Base-by-base conservation (phyloP, 2,888 invertebrate genomes). In the Syrphus vitripennis region DNA sequence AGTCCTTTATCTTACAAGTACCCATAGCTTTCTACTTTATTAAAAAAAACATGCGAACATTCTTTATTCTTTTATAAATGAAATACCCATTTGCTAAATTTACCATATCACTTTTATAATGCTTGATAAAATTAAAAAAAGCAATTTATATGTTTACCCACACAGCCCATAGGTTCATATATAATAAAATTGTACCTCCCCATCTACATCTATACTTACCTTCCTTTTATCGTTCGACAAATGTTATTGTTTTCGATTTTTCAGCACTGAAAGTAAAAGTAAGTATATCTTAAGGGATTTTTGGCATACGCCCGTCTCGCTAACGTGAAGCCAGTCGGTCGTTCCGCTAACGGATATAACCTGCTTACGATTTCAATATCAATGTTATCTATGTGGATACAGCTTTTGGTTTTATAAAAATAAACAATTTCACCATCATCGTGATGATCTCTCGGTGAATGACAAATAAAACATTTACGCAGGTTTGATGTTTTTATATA, bases 401-500 rank as follows among this genome's bases (percentile, higher is more conserved):
- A 86, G 86, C 70, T 55, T 55, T 40, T 37, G 70, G 42, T 70
- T 71, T 65, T 45, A 74, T 70, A 81, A 75, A 83, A 80, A 76
- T 72, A 84, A 86, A 86, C 81, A 86, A 82, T 86, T 86, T 86
- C 77, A 40, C 74, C 69, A 59, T 78, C 67, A 37, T 14, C 70
- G 50, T 78, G 86, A 86, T 86, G 86, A 86, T 86, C 82, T 78
- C 70, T 19, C 74, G n/a, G n/a, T n/a, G 63, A 86, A 86, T 86
- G 86, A 82, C 86, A 86, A 86, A 86, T 86, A 86, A 86, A 86
- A 86, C 81, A 86, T 86, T 86, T 77, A 82, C 77, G 86, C 74
- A 57, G 72, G 72, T 81, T 86, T 86, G 86, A 86, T 86, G 86
- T 86, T 81, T 82, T 74, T 78, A 81, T 77, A 78, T n/a, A n/a